A percentile compares a stretch with the other conserved stretches of the same genome.
Conservation (phyloP, 1,140 invertebrate species). For the Holotrichia oblita region DNA sequence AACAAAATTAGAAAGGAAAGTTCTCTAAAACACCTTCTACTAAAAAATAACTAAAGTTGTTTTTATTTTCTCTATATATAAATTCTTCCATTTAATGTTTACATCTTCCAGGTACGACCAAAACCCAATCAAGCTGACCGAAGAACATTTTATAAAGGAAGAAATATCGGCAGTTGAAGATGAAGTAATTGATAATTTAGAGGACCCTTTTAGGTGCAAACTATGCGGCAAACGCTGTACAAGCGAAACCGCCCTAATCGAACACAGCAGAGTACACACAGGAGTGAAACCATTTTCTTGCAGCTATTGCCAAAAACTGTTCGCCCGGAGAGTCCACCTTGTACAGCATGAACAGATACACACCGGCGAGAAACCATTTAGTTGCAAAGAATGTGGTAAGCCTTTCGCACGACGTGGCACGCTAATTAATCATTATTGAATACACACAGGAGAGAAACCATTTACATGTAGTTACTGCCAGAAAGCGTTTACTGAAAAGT, state of each 20-base stretch:
- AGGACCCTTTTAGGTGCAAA: conserved; percentile 62
- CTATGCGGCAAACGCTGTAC: conserved; percentile 67
- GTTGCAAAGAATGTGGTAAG: conserved; percentile 64
- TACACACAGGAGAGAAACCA: conserved; percentile 72
- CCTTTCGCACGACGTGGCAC: conserved; percentile 61
- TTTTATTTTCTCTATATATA: too few relatives aligned
- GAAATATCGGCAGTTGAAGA: conserved; percentile 12
- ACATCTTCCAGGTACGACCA: conserved; percentile 23
- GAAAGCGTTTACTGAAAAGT: conserved; percentile 77
- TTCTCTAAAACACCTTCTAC: too few relatives aligned
- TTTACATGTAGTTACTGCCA: conserved; percentile 67
- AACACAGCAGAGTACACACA: conserved; percentile 69
- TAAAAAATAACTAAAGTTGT: too few relatives aligned
- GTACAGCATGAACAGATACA: conserved; percentile 79
- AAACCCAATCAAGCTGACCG: conserved; percentile 50
- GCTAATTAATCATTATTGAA: conserved; percentile 62
- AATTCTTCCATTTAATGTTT: not conserved
- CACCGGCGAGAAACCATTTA: conserved; percentile 65
- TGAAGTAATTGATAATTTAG: not conserved
- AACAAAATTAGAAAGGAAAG: too few relatives aligned
- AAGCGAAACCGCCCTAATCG: conserved; percentile 66
- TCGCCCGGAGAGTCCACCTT: conserved; percentile 70
- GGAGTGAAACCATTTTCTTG: conserved; percentile 65
- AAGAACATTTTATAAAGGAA: conserved; percentile 45
- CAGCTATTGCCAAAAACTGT: conserved; percentile 69